Evolutionary conservation across 1,140 invertebrate genomes (phyloP).

Genomic region (Latrodectus geometricus): DNA sequence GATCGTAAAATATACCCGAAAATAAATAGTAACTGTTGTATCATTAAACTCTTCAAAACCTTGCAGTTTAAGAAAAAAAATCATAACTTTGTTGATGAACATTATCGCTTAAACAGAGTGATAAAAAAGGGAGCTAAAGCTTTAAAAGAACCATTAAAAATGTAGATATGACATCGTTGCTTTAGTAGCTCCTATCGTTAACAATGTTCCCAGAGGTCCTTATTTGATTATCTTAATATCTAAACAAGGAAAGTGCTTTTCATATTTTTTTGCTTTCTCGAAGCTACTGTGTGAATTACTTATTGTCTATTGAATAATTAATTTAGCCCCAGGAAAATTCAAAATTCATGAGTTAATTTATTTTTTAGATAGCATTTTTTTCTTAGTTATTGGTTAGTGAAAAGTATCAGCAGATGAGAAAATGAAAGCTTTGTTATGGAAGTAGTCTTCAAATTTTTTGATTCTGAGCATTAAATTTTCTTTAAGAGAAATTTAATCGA

Average conservation of each 20-base stretch:
- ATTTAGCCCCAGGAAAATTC: neutral
- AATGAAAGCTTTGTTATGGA: no score
- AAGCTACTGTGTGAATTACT: neutral
- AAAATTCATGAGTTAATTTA: neutral
- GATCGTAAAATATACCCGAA: neutral
- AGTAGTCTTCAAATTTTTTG: no score
- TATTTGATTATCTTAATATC: neutral
- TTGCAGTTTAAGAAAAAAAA: neutral
- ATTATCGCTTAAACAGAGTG: neutral
- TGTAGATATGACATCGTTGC: neutral
- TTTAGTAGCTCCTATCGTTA: neutral
- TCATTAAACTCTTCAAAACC: neutral
- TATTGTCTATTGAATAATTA: conserved; percentile 1
- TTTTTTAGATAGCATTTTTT: neutral
- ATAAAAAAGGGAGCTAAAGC: neutral
- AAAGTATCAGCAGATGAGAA: no score
- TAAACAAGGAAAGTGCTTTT: neutral
- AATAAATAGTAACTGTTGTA: neutral
- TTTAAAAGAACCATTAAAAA: neutral
- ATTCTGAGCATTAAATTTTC: neutral
- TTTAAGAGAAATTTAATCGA: neutral
- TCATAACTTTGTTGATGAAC: neutral
- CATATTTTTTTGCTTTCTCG: neutral
- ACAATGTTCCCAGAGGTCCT: neutral
- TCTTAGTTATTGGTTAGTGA: no score